phyloP scores from a whole-genome alignment of 2,888 invertebrate species.

The Tetragonisca angustula region DNA sequence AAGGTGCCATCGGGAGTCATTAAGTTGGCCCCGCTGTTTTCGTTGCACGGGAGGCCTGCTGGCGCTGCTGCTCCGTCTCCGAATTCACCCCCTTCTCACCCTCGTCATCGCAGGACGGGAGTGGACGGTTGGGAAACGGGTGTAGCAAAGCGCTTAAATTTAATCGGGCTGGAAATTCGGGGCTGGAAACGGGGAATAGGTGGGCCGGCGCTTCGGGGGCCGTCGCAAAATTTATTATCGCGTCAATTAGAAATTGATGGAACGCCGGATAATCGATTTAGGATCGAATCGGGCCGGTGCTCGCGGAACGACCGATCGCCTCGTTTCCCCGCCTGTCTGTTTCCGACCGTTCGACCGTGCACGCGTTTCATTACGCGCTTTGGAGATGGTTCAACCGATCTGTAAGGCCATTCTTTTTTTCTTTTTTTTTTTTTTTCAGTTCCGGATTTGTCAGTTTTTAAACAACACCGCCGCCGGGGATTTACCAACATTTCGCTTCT shows the following conservation, averaged over 20 bases:
- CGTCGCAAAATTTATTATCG: constrained; percentile 77
- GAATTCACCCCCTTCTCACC: too few relatives aligned
- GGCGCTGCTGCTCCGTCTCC: background rate
- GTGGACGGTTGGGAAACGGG: constrained; percentile 31
- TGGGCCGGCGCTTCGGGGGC: constrained; percentile 39
- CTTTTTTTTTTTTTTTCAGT: background rate
- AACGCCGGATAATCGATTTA: constrained; percentile 78
- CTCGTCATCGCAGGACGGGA: background rate
- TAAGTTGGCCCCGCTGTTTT: constrained; percentile 39
- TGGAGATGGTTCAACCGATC: background rate
- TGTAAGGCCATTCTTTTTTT: background rate
- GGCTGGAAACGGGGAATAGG: constrained; percentile 55
- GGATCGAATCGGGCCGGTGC: constrained; percentile 68
- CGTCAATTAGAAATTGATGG: constrained; percentile 81
- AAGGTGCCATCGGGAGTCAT: constrained; percentile 64
- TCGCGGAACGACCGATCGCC: constrained; percentile 54
- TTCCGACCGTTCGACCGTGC: constrained; percentile 20
- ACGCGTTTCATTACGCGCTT: constrained; percentile 15
- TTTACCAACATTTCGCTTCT: background rate
- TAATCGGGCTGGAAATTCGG: constrained; percentile 71
- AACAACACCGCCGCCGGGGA: background rate
- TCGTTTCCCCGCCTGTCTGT: constrained; percentile 36
- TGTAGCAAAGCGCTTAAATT: constrained; percentile 71
- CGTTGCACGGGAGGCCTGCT: background rate
- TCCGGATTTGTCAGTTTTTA: background rate